Conservation (phyloP, 2,113 vertebrate genomes). For the Thryonomys swinderianus region DNA sequence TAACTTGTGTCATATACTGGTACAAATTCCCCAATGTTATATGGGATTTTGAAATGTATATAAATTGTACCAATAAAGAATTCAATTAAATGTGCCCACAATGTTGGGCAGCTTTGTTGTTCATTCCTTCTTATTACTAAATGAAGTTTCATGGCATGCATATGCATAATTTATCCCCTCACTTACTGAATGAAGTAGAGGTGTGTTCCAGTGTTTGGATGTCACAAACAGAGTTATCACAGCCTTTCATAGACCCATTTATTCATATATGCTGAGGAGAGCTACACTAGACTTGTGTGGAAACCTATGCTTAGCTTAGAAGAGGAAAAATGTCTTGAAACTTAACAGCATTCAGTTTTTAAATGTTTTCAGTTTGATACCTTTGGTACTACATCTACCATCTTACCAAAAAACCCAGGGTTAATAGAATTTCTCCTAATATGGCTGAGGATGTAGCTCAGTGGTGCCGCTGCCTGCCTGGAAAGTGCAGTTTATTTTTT, state of each 20-base stretch:
- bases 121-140: background rate
- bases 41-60: too few species aligned
- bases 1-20: too few species aligned
- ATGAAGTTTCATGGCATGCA: background rate
- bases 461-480: too few species aligned
- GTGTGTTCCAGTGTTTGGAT: background rate
- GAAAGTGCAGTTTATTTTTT: too few species aligned
- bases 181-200: background rate
- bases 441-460: too few species aligned
- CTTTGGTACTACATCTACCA: background rate
- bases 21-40: too few species aligned
- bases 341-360: background rate
- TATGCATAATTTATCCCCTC: background rate
- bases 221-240: background rate
- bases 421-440: background rate
- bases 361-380: background rate
- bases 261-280: background rate
- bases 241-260: background rate
- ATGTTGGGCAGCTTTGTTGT: background rate
- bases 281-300: background rate
- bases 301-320: background rate
- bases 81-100: background rate
- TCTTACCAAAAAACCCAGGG: background rate
- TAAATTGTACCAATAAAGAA: too few species aligned
- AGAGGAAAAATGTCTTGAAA: background rate